phyloP scores from a whole-genome alignment of 2,797 vertebrate species.

The Sebastes wilsoni region DNA sequence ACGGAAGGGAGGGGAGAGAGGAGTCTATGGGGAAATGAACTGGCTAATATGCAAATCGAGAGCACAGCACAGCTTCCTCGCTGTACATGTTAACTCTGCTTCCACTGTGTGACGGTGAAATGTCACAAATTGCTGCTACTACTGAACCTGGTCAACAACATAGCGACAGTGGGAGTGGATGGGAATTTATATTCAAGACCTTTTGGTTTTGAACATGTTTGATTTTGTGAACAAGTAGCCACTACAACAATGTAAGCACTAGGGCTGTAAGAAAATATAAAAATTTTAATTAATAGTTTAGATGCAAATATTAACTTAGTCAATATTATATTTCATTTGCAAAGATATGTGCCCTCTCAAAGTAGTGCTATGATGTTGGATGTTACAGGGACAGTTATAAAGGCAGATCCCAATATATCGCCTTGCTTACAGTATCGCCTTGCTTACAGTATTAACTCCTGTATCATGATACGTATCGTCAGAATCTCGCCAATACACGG shows the following conservation, averaged over 20 bases:
- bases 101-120: constrained; percentile 9
- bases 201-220: not conserved
- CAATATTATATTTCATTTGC: no score
- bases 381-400: no score
- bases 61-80: not conserved
- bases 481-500: no score
- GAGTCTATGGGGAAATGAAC: constrained; percentile 29
- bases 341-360: no score
- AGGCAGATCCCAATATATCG: no score
- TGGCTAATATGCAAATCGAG: constrained; percentile 35
- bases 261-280: no score
- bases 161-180: not conserved
- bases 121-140: not conserved
- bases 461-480: no score
- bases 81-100: not conserved
- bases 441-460: no score
- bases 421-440: no score
- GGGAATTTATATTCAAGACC: not conserved
- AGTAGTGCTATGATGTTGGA: no score
- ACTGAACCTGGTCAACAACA: not conserved
- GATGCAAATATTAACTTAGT: no score
- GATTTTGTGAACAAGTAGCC: not conserved
- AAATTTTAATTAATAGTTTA: no score
- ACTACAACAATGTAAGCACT: not conserved
- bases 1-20: constrained; percentile 3